Percentiles rank a stretch among this genome's conserved stretches.
Conservation (phyloP, 2,797 vertebrate genomes). For the Sylvia borin region DNA sequence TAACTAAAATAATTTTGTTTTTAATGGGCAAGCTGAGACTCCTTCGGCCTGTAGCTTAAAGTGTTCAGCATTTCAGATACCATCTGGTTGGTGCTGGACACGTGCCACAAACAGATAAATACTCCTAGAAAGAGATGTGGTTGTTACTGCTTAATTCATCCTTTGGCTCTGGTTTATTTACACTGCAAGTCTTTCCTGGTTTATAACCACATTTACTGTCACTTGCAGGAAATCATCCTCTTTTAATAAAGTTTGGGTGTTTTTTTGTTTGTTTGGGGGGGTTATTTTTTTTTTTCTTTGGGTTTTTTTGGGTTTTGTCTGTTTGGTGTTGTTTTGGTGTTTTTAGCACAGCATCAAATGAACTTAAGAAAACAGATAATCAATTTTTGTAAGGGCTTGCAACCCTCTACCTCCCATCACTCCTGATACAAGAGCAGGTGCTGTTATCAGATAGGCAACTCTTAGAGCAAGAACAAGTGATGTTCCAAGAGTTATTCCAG, state of each 20-base stretch:
- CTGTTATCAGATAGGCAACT: background rate
- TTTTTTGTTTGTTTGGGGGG: background rate
- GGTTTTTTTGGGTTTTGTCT: background rate
- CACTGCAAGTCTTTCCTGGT: background rate
- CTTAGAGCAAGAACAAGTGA: background rate
- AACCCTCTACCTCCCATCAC: background rate
- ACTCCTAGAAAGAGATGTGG: background rate
- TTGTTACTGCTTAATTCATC: background rate
- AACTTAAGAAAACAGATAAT: background rate
- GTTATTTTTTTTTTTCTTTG: background rate
- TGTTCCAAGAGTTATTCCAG: background rate
- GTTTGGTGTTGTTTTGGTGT: background rate
- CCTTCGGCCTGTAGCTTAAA: background rate
- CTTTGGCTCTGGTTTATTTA: background rate
- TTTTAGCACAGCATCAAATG: too few relatives aligned
- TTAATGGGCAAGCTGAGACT: background rate
- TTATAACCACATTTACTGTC: background rate
- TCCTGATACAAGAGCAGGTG: background rate
- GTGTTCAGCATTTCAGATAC: background rate
- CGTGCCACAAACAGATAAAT: background rate
- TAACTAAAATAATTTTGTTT: background rate
- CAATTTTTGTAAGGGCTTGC: background rate
- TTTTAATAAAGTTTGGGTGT: background rate
- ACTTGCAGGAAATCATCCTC: background rate
- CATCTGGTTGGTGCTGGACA: conserved; percentile 43